Evolutionary conservation across 2,888 invertebrate species (phyloP).

Genomic region (Tyria jacobaeae): DNA sequence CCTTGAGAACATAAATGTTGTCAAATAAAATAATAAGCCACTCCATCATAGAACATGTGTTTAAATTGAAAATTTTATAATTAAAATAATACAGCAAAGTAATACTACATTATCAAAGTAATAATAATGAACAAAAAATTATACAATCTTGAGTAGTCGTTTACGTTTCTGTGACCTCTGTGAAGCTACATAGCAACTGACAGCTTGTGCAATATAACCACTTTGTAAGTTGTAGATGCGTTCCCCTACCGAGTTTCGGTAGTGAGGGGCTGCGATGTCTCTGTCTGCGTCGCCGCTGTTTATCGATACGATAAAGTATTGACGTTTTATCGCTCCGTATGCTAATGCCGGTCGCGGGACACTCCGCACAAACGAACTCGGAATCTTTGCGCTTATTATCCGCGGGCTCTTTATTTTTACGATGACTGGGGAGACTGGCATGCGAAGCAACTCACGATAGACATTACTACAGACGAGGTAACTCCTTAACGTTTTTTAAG

Average conservation of each 20-base stretch:
- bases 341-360: slow-evolving; percentile 33
- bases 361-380: background rate
- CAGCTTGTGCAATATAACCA: background rate
- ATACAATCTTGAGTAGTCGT: too few species aligned
- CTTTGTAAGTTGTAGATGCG: background rate
- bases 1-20: too few species aligned
- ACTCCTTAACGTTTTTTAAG: background rate
- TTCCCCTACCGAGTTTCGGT: background rate
- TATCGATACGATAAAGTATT: slow-evolving; percentile 20
- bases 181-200: too few species aligned
- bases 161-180: too few species aligned
- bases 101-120: too few species aligned
- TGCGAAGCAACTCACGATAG: background rate
- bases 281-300: slow-evolving; percentile 4
- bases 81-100: too few species aligned
- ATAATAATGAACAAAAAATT: too few species aligned
- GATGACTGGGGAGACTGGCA: background rate
- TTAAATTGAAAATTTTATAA: too few species aligned
- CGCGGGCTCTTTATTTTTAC: background rate
- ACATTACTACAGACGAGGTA: background rate
- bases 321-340: slow-evolving; percentile 34
- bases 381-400: slow-evolving; percentile 1
- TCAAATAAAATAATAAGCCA: too few species aligned
- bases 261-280: background rate
- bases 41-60: too few species aligned